Evolutionary conservation across 2,113 vertebrate genomes (phyloP).

Genomic region (Todiramphus saurophagus): DNA sequence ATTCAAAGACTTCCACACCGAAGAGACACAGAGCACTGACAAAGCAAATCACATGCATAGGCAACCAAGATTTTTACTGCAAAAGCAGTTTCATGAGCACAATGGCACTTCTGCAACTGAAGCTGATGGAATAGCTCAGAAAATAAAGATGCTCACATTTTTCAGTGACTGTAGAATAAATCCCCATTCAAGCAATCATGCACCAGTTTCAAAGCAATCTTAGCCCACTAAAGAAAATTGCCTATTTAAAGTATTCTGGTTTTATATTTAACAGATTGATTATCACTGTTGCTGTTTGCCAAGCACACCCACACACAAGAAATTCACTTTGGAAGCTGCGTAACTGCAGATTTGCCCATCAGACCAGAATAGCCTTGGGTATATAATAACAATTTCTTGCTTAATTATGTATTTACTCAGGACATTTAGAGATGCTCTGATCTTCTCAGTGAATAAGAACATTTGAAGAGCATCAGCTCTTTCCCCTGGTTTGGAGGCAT

Average conservation of each 20-base stretch:
- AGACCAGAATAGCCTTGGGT: conserved; percentile 24
- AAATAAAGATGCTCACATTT: conserved; percentile 14
- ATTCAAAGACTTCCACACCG: not conserved
- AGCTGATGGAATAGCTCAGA: not conserved
- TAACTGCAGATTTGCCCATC: conserved; percentile 10
- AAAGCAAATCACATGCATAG: not conserved
- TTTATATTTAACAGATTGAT: conserved; percentile 54
- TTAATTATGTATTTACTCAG: conserved; percentile 16
- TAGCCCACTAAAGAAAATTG: conserved; percentile 40
- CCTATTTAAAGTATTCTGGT: conserved; percentile 12
- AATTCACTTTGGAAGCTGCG: conserved; percentile 35
- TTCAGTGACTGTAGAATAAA: conserved; percentile 9
- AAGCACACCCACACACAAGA: conserved; percentile 22
- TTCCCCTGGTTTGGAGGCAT: not conserved
- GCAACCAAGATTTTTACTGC: not conserved
- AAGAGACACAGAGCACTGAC: not conserved
- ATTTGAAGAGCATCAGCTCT: not conserved
- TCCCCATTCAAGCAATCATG: conserved; percentile 18
- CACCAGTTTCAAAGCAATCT: conserved; percentile 18
- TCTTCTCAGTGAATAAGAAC: conserved; percentile 13
- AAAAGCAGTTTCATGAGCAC: not conserved
- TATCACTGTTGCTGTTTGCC: conserved; percentile 4
- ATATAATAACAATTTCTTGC: conserved; percentile 41
- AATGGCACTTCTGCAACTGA: conserved; percentile 7
- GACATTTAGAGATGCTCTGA: conserved; percentile 6